Evolutionary conservation across 2,113 vertebrate genomes (phyloP), one percentile per base, ranked within the genome.

Genomic region (Limnothrissa miodon): DNA sequence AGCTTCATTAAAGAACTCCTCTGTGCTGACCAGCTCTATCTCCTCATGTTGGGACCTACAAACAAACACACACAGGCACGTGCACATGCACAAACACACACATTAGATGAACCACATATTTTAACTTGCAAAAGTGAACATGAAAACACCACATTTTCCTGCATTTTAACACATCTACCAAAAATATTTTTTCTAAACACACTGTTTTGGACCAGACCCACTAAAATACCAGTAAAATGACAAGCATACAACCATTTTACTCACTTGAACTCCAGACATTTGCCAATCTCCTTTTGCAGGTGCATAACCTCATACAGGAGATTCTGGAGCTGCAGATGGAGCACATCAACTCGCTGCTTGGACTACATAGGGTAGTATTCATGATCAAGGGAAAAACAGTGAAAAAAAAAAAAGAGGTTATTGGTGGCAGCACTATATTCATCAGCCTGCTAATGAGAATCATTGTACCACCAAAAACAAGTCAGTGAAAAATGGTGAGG

Each of bases 261-360:
- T 97, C 88, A 99, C 98, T 99, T 99, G 90, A 99, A 99, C 86
- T 99, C 98, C 80, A 99, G 91, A 90, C 98, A 99, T 45, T 99
- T 99, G 88, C 97, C 98, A 90, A 99, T 99, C 93, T 99, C 98
- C 51, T 99, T 99, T 93, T 99, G 98, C 82, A 99, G 94, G 89
- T 99, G 98, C 97, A 99, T 96, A 87, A 99, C 97, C 92, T 99
- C 98, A 23, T 99, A 99, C 13, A 99, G 90, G 79, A 99, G 92
- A 87, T 99, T 99, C 92, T 99, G 98, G n/a, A 99, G 93, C 93
- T 99, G 97, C 78, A 99, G 95, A 83, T 99, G 97, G 83, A 98
- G 96, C 0, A 97, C 98, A 0, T 99, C 98, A 0, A 99, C 98
- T 85, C 93, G 96, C 91, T 98, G 98, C 92, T 99, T 99, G 0